A percentile compares a stretch with the other conserved stretches of the same genome.
These are phyloP conservation scores for Anoplopoma fimbria DNA, from an alignment of 2,113 vertebrate species.

Conservation along the genomic window DNA sequence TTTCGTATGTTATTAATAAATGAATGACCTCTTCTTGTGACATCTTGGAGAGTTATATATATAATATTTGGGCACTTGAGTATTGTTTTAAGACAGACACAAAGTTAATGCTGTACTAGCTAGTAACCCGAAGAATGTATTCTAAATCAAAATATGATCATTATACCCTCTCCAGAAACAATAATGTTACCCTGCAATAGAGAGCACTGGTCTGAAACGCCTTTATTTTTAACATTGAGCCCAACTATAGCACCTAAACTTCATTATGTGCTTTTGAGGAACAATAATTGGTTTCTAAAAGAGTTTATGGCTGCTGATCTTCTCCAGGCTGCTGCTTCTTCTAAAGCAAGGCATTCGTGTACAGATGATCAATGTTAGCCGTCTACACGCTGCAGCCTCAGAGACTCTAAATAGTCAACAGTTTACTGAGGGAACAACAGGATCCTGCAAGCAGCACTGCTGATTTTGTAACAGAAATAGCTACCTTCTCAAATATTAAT, in stretches of 20 bases:
- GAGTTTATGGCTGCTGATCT: background rate
- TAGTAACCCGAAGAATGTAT: background rate
- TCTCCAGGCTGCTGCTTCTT: conserved; percentile 10
- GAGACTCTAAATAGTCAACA: conserved; percentile 4
- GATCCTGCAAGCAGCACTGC: background rate
- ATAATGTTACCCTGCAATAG: background rate
- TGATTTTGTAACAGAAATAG: conserved; percentile 11
- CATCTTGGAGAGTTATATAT: too few species aligned
- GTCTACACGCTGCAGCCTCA: conserved; percentile 24
- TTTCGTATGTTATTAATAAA: background rate
- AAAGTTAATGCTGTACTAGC: background rate
- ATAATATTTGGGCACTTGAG: background rate
- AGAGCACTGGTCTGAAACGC: background rate
- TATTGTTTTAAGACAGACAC: background rate
- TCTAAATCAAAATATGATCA: background rate
- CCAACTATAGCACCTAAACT: conserved; percentile 4
- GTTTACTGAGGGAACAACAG: conserved; percentile 3
- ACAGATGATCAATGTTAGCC: conserved; percentile 19
- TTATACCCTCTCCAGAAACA: background rate
- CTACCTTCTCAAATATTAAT: background rate
- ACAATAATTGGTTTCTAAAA: conserved; percentile 14
- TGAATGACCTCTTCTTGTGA: too few species aligned
- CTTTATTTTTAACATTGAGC: conserved; percentile 8
- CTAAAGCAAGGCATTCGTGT: conserved; percentile 3
- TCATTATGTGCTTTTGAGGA: conserved; percentile 17